Conservation (phyloP, 2,888 invertebrate species). For the Auanema sp. region DNA sequence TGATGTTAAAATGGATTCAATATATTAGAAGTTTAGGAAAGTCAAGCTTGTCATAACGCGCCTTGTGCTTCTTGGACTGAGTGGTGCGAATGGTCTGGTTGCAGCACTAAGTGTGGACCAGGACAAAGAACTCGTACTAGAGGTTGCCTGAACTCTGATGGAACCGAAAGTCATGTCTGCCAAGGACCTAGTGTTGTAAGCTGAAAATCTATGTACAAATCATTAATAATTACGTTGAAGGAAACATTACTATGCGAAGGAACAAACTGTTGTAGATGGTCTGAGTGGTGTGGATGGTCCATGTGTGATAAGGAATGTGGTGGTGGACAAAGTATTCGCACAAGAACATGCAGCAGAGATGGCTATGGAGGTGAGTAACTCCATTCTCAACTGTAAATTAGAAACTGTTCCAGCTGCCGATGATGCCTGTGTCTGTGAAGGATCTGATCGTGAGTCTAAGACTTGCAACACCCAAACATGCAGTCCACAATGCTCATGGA, state of each 20-base stretch:
- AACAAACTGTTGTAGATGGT: slow-evolving; percentile 50
- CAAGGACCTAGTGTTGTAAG: slow-evolving; percentile 44
- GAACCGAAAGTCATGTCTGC: slow-evolving; percentile 48
- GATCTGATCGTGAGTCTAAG: slow-evolving; percentile 47
- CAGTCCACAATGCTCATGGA: slow-evolving; percentile 54
- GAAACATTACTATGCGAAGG: slow-evolving; percentile 51
- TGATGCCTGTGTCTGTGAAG: slow-evolving; percentile 47
- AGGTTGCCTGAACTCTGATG: slow-evolving; percentile 42
- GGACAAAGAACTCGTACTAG: slow-evolving; percentile 51
- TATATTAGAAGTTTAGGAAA: slow-evolving; percentile 42
- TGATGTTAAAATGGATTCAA: background rate
- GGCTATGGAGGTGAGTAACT: slow-evolving; percentile 23
- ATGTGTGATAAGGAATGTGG: slow-evolving; percentile 57
- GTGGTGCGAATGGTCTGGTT: slow-evolving; percentile 53
- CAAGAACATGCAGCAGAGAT: slow-evolving; percentile 45
- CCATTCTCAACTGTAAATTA: background rate
- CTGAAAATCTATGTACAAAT: background rate
- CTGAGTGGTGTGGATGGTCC: slow-evolving; percentile 55
- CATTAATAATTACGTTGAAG: slow-evolving; percentile 1
- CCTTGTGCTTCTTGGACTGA: slow-evolving; percentile 55
- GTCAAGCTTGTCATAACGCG: slow-evolving; percentile 54
- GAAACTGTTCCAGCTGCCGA: slow-evolving; percentile 23
- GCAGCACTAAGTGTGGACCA: slow-evolving; percentile 48
- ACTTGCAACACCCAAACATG: slow-evolving; percentile 53
- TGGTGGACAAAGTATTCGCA: slow-evolving; percentile 46